Evolutionary conservation across 2,888 invertebrate species (phyloP).

Genomic region (Euplagia quadripunctaria): DNA sequence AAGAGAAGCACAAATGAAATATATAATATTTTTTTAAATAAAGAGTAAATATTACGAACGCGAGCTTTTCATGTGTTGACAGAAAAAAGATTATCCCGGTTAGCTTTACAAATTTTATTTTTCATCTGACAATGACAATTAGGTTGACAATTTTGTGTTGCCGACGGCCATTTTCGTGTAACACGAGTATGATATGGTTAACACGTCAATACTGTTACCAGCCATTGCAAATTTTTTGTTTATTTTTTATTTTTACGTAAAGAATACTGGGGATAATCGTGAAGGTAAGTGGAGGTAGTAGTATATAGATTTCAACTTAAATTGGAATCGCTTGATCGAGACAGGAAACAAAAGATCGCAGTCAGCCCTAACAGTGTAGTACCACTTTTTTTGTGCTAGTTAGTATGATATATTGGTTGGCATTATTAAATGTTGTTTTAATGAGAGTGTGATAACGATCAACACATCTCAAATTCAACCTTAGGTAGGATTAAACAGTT

Average conservation of each 20-base stretch:
- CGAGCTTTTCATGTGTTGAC: conserved; percentile 12
- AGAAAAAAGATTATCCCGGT: conserved; percentile 18
- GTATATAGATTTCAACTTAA: no score
- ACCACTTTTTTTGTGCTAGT: not conserved
- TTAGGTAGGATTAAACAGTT: not conserved
- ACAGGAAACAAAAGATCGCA: no score
- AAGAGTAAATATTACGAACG: conserved; percentile 27
- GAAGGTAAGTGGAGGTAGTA: no score
- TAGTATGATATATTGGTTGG: not conserved
- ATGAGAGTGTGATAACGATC: not conserved
- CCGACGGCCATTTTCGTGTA: conserved; percentile 11
- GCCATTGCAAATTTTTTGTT: not conserved
- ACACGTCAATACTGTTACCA: conserved; percentile 7
- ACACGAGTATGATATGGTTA: conserved; percentile 1
- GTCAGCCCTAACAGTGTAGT: no score
- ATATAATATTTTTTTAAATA: conserved; percentile 17
- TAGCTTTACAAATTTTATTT: conserved; percentile 26
- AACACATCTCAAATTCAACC: no score
- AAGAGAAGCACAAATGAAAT: not conserved
- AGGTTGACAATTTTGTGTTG: conserved; percentile 15
- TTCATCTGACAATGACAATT: conserved; percentile 23
- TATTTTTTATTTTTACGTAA: not conserved
- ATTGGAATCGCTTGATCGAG: no score
- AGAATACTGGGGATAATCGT: not conserved
- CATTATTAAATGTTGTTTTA: not conserved